phyloP scores from a whole-genome alignment of 2,113 vertebrate genomes.

The Antennarius striatus region DNA sequence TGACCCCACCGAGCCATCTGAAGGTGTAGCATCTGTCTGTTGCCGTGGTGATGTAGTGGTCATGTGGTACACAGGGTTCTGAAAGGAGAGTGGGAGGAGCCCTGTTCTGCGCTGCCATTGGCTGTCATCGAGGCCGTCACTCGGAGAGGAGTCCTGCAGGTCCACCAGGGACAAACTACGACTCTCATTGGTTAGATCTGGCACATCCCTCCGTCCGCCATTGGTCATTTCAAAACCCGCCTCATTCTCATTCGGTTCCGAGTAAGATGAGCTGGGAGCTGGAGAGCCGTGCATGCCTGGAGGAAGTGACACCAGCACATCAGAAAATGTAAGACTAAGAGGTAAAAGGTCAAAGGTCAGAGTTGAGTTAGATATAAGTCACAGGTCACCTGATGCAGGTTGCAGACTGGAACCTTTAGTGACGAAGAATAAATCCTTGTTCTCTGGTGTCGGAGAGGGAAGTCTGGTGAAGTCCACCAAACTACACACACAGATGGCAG shows the following conservation, averaged over 20 bases:
- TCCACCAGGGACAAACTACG: constrained; percentile 97
- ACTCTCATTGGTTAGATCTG: constrained; percentile 88
- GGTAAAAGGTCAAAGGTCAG: not conserved
- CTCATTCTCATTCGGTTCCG: constrained; percentile 93
- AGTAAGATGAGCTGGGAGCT: constrained; percentile 95
- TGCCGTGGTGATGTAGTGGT: constrained; percentile 88
- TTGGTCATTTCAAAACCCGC: constrained; percentile 63
- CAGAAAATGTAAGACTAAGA: not conserved
- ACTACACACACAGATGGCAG: constrained; percentile 74
- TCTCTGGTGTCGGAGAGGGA: constrained; percentile 98
- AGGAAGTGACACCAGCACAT: constrained; percentile 24
- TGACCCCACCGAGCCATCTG: constrained; percentile 89
- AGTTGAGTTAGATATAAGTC: not conserved
- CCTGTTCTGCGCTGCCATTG: constrained; percentile 84
- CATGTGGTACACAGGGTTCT: constrained; percentile 99
- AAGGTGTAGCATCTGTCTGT: constrained; percentile 64
- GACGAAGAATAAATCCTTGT: constrained; percentile 99
- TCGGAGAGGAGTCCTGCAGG: constrained; percentile 86
- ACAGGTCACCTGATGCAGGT: constrained; percentile 76
- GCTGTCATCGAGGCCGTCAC: constrained; percentile 81
- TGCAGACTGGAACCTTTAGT: constrained; percentile 94
- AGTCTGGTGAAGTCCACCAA: constrained; percentile 98
- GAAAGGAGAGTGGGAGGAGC: constrained; percentile 94
- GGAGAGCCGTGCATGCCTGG: constrained; percentile 81
- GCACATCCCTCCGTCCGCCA: constrained; percentile 51